These are phyloP conservation scores for Lithobates pipiens DNA, from an alignment of 2,797 vertebrate genomes.

Conservation along the genomic window DNA sequence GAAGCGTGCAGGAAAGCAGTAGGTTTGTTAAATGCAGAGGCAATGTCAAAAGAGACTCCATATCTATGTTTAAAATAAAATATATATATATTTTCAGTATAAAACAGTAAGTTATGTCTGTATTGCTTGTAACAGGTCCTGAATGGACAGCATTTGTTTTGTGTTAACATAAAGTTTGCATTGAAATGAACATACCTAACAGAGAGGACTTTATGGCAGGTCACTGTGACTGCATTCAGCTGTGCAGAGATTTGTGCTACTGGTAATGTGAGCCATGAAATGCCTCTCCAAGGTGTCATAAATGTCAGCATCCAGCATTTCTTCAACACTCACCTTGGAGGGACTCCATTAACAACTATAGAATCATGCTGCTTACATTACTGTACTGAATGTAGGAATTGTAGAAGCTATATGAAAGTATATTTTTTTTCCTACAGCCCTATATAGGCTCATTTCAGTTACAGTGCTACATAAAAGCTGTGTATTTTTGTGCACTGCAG, in stretches of 20 bases:
- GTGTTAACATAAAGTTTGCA: conserved; percentile 1
- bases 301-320: conserved; percentile 51
- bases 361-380: background rate
- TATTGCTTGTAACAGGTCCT: background rate
- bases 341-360: conserved; percentile 36
- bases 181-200: conserved; percentile 11
- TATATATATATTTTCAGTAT: background rate
- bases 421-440: background rate
- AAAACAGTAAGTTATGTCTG: background rate
- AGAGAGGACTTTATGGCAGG: conserved; percentile 6
- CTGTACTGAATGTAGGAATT: conserved; percentile 44
- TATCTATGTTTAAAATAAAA: background rate
- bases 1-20: background rate
- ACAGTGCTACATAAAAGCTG: background rate
- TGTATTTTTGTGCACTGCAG: background rate
- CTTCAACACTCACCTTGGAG: conserved; percentile 38
- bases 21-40: background rate
- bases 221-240: conserved; percentile 12
- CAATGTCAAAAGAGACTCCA: too few relatives aligned
- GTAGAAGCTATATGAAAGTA: conserved; percentile 5
- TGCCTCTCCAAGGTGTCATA: conserved; percentile 35
- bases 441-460: background rate
- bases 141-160: conserved; percentile 2
- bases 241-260: conserved; percentile 2
- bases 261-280: conserved; percentile 35